Evolutionary conservation across 2,888 invertebrate genomes (phyloP).

Genomic region (Coenonympha arcania): DNA sequence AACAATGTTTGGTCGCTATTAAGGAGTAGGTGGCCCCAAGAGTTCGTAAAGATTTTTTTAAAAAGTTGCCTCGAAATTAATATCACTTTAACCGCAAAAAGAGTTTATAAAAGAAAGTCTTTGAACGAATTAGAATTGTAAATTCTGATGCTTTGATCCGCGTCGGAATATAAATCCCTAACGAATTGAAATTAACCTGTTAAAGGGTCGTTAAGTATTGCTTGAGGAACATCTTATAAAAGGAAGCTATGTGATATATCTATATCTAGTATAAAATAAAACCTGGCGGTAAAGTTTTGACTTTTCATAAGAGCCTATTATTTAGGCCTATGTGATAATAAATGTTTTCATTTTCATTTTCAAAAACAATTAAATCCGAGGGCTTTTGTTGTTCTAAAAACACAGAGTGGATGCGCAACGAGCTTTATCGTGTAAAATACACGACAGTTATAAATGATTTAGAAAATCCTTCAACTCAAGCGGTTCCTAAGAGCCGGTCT

Average conservation of each 20-base stretch:
- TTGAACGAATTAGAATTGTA: constrained; percentile 26
- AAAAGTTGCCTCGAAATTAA: constrained; percentile 21
- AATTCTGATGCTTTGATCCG: constrained; percentile 25
- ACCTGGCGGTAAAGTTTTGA: too few relatives aligned
- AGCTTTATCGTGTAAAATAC: background rate
- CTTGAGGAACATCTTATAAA: constrained; percentile 13
- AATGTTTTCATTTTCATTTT: background rate
- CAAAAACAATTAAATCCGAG: too few relatives aligned
- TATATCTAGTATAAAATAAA: too few relatives aligned
- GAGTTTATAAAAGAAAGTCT: constrained; percentile 21
- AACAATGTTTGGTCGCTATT: too few relatives aligned
- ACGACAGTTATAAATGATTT: background rate
- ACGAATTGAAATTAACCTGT: constrained; percentile 25
- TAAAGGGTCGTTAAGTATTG: constrained; percentile 18
- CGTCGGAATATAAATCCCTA: constrained; percentile 19
- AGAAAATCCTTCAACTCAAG: background rate
- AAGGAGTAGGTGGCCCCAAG: background rate
- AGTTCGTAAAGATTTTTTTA: constrained; percentile 1
- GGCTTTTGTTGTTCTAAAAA: too few relatives aligned
- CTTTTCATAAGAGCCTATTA: too few relatives aligned
- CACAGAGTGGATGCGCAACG: background rate
- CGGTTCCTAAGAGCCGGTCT: background rate
- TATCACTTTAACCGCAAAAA: constrained; percentile 19
- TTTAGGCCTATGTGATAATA: too few relatives aligned
- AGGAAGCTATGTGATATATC: background rate